These are phyloP conservation scores for Thecophora atra DNA, from an alignment of 2,888 invertebrate genomes.

Conservation along the genomic window DNA sequence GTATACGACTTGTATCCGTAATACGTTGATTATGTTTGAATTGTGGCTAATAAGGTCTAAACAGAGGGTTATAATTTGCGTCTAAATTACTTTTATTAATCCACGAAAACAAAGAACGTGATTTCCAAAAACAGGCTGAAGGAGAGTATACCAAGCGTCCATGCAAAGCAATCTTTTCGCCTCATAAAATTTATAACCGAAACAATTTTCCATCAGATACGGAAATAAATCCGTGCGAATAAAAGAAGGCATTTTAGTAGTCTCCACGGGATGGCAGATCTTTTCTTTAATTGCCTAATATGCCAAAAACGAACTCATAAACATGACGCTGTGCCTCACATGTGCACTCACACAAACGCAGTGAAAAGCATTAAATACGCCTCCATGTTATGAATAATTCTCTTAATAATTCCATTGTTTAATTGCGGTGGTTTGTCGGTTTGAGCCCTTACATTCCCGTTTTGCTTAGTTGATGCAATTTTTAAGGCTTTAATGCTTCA, in stretches of 20 bases:
- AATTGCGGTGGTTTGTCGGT: slow-evolving; percentile 16
- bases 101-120: neutral
- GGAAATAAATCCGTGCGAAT: neutral
- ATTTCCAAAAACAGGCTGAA: neutral
- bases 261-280: slow-evolving; percentile 10
- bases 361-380: too few relatives aligned
- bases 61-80: too few relatives aligned
- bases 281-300: slow-evolving; percentile 37
- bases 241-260: slow-evolving; percentile 1
- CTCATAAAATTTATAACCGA: slow-evolving; percentile 26
- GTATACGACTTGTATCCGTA: too few relatives aligned
- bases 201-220: slow-evolving; percentile 5
- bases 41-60: too few relatives aligned
- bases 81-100: slow-evolving; percentile 14
- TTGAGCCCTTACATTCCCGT: neutral
- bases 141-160: neutral
- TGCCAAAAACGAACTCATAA: slow-evolving; percentile 21
- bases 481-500: neutral
- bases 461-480: neutral
- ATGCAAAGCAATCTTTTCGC: neutral
- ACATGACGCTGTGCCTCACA: slow-evolving; percentile 26
- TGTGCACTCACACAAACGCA: too few relatives aligned
- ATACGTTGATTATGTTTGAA: too few relatives aligned
- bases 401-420: slow-evolving; percentile 33
- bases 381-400: slow-evolving; percentile 42